Conservation (phyloP, 2,888 invertebrate genomes). For the Ectemnius continuus region DNA sequence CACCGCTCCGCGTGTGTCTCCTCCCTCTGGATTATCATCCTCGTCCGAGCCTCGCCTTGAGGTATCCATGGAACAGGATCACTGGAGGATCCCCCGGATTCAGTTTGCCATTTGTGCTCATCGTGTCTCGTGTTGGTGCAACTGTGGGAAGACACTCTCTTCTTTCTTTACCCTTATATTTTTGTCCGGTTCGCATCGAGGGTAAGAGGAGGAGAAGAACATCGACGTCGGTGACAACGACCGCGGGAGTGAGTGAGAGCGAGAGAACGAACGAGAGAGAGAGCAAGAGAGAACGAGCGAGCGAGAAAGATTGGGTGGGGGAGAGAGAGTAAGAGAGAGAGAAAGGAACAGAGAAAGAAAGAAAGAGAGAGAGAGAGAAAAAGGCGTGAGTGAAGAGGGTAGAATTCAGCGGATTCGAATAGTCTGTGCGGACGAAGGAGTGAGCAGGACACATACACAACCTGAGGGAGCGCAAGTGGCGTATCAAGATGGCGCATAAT, state of each 20-base stretch:
- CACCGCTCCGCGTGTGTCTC: slow-evolving; percentile 65
- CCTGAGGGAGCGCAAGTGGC: slow-evolving; percentile 70
- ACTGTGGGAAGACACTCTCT: slow-evolving; percentile 23
- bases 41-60: slow-evolving; percentile 23
- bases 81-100: slow-evolving; percentile 21
- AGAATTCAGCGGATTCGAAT: slow-evolving; percentile 41
- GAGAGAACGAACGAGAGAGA: background rate
- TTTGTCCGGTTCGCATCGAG: slow-evolving; percentile 42
- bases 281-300: background rate
- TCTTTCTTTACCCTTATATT: slow-evolving; percentile 38
- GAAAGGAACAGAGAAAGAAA: slow-evolving; percentile 25
- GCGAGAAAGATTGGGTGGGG: too few relatives aligned
- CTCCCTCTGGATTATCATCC: slow-evolving; percentile 48
- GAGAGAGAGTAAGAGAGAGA: slow-evolving; percentile 24
- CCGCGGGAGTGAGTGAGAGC: slow-evolving; percentile 14
- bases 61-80: slow-evolving; percentile 16
- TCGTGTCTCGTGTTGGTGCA: slow-evolving; percentile 47
- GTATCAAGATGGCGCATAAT: slow-evolving; percentile 93
- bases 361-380: slow-evolving; percentile 26
- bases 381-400: slow-evolving; percentile 16
- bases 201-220: background rate
- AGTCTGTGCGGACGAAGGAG: slow-evolving; percentile 28
- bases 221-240: slow-evolving; percentile 15
- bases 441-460: slow-evolving; percentile 45
- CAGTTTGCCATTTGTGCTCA: slow-evolving; percentile 24